Evolutionary conservation across 1,140 invertebrate species (phyloP).

Genomic region (Zophobas morio): DNA sequence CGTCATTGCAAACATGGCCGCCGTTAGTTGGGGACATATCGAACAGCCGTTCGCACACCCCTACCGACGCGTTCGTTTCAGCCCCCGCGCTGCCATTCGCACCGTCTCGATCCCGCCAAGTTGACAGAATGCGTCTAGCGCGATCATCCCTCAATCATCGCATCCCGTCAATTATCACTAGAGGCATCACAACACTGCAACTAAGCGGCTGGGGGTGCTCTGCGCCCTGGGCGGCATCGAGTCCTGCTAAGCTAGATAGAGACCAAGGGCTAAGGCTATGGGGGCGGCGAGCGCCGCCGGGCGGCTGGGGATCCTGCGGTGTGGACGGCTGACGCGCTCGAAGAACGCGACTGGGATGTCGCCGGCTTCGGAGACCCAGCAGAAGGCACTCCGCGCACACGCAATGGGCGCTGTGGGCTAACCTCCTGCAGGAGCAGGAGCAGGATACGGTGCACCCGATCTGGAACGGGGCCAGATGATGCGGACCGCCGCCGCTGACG

Average conservation of each 20-base stretch:
- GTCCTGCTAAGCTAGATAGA: neutral
- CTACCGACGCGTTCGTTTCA: constrained; percentile 41
- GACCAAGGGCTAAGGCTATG: constrained; percentile 19
- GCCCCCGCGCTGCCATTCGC: constrained; percentile 13
- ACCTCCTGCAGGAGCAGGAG: constrained; percentile 21
- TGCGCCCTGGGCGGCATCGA: constrained; percentile 10
- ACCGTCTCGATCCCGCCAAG: constrained; percentile 31
- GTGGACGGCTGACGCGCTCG: constrained; percentile 44
- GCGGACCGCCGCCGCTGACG: neutral
- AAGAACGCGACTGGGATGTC: constrained; percentile 46
- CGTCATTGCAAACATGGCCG: constrained; percentile 69
- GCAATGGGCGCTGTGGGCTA: constrained; percentile 24
- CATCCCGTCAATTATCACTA: constrained; percentile 31
- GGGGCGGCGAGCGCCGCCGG: neutral
- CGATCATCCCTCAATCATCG: constrained; percentile 18
- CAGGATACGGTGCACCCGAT: constrained; percentile 1
- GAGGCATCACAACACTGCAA: constrained; percentile 43
- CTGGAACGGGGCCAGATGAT: constrained; percentile 16
- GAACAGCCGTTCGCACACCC: constrained; percentile 34
- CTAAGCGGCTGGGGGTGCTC: constrained; percentile 21
- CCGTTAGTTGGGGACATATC: constrained; percentile 49
- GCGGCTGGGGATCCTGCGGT: constrained; percentile 2
- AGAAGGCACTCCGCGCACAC: constrained; percentile 43
- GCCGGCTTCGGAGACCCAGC: constrained; percentile 38
- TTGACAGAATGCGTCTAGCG: constrained; percentile 18